phyloP scores from a whole-genome alignment of 2,888 invertebrate species.

The Lottia scabra region DNA sequence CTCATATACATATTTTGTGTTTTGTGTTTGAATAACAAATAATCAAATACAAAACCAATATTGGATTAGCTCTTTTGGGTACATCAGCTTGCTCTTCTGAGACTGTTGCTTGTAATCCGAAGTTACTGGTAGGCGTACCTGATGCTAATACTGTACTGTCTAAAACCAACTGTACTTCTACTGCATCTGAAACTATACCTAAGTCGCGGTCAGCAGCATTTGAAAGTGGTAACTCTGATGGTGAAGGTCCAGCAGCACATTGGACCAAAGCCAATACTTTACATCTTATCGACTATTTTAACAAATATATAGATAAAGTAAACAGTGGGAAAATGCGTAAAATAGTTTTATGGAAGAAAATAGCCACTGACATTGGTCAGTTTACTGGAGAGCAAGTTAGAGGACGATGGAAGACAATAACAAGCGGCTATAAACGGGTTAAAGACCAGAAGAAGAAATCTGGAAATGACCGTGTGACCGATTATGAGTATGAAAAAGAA shows the following conservation, averaged over 20 bases:
- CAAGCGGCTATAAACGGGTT: conserved; percentile 1
- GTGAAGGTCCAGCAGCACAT: background rate
- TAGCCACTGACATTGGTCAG: background rate
- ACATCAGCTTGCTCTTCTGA: conserved; percentile 1
- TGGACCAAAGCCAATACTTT: conserved; percentile 2
- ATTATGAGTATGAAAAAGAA: conserved; percentile 4
- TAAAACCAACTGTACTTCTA: background rate
- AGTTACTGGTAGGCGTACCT: too few relatives aligned
- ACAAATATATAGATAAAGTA: background rate
- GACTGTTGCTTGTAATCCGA: background rate
- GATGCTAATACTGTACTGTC: conserved; percentile 2
- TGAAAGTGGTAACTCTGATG: conserved; percentile 2
- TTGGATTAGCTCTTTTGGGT: background rate
- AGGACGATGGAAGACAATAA: background rate
- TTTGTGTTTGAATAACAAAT: background rate
- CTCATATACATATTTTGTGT: background rate
- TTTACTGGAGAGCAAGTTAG: background rate
- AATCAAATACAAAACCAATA: background rate
- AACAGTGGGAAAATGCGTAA: conserved; percentile 1
- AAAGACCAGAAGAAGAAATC: background rate
- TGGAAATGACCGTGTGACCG: background rate
- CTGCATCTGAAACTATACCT: background rate
- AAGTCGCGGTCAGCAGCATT: background rate
- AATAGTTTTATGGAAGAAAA: background rate
- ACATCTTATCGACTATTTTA: background rate